Conservation (phyloP, 2,113 vertebrate genomes). For the Arvicanthis niloticus region DNA sequence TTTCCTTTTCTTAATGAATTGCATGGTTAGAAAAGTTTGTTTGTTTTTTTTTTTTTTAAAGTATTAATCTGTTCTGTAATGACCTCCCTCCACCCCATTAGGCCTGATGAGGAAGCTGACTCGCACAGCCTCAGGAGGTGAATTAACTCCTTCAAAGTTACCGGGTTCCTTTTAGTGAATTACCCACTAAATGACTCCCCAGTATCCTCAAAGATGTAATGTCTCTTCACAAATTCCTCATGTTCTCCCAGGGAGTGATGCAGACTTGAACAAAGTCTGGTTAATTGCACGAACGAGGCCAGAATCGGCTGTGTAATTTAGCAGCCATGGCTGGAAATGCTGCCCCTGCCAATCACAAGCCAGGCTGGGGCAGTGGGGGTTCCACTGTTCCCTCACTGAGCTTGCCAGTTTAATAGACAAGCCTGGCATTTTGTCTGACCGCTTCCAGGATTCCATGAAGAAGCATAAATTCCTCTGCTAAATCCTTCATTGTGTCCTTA, state of each 20-base stretch:
- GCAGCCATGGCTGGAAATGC: neutral
- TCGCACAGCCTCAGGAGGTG: neutral
- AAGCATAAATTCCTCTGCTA: neutral
- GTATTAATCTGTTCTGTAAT: neutral
- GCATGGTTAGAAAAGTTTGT: conserved; percentile 8
- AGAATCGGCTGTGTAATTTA: neutral
- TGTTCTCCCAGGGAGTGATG: conserved; percentile 40
- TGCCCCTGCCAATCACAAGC: fast-evolving
- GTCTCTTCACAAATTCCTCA: neutral
- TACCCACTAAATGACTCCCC: neutral
- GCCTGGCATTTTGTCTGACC: neutral
- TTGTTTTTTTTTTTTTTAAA: neutral
- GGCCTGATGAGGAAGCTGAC: conserved; percentile 11
- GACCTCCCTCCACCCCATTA: conserved; percentile 2
- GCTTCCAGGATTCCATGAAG: neutral
- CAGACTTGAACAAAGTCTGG: neutral
- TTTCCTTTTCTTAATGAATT: neutral
- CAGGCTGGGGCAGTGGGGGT: neutral
- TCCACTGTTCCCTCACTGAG: neutral
- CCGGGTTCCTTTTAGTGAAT: conserved; percentile 14
- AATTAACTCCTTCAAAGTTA: conserved; percentile 53
- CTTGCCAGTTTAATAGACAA: neutral
- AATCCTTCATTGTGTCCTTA: neutral
- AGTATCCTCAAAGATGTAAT: neutral
- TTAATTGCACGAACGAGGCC: neutral